Evolutionary conservation across 2,888 invertebrate genomes (phyloP).

Genomic region (Drosophila atripex): DNA sequence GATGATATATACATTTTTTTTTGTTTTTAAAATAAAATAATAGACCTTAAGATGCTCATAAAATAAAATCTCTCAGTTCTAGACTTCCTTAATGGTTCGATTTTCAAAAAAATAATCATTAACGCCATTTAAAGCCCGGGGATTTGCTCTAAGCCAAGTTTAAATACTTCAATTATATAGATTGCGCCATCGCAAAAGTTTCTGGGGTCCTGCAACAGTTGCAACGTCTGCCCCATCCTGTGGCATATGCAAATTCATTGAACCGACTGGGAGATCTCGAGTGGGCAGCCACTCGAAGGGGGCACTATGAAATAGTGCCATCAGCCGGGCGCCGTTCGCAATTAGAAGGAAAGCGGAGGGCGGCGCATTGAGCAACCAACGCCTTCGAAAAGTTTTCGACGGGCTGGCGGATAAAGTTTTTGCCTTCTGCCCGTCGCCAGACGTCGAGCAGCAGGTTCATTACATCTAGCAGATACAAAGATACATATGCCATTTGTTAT

Average conservation of each 20-base stretch:
- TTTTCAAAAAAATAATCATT: background rate
- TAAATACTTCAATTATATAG: conserved; percentile 46
- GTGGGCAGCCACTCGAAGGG: conserved; percentile 46
- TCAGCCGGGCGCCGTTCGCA: conserved; percentile 59
- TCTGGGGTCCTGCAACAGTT: conserved; percentile 28
- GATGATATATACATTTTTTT: too few species aligned
- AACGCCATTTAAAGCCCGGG: background rate
- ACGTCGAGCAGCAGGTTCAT: conserved; percentile 48
- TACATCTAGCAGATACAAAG: conserved; percentile 47
- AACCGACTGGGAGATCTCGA: conserved; percentile 46
- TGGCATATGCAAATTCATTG: conserved; percentile 67
- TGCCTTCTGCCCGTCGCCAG: conserved; percentile 15
- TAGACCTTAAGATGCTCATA: background rate
- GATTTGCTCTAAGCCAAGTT: conserved; percentile 1
- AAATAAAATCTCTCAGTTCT: too few species aligned
- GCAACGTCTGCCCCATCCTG: conserved; percentile 11
- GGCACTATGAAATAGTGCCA: conserved; percentile 48
- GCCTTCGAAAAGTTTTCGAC: conserved; percentile 54
- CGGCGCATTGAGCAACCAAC: conserved; percentile 68
- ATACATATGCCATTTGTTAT: conserved; percentile 68
- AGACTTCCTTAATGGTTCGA: background rate
- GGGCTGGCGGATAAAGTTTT: conserved; percentile 52
- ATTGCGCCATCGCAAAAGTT: conserved; percentile 59
- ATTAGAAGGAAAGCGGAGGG: conserved; percentile 62
- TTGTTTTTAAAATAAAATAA: too few species aligned